Percentiles rank a stretch among this genome's conserved stretches.
These are phyloP conservation scores for Triplophysa bombifrons DNA, from an alignment of 2,797 vertebrate species.

Conservation along the genomic window DNA sequence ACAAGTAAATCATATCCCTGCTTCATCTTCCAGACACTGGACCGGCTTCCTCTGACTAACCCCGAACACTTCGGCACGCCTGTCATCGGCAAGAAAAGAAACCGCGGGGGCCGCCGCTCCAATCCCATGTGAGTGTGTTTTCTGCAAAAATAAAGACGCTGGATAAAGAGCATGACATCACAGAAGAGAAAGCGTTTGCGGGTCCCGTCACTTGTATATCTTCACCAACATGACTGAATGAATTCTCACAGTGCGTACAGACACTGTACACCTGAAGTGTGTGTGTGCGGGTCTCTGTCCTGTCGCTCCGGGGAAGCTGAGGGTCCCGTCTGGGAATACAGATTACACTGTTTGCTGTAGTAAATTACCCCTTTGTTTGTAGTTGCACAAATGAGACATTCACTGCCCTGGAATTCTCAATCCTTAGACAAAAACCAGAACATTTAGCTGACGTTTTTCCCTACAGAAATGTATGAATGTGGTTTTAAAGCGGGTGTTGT, in stretches of 20 bases:
- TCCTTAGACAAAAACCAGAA: constrained; percentile 60
- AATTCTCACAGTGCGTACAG: background rate
- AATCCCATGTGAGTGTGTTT: constrained; percentile 70
- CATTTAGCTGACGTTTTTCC: constrained; percentile 66
- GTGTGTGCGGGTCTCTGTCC: constrained; percentile 49
- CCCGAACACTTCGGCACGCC: constrained; percentile 85
- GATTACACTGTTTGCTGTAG: constrained; percentile 48
- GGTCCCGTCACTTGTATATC: too few relatives aligned
- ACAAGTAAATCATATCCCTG: background rate
- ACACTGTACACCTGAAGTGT: constrained; percentile 48
- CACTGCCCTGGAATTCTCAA: constrained; percentile 59
- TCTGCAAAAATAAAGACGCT: background rate
- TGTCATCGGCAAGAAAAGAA: constrained; percentile 83
- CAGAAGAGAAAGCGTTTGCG: background rate
- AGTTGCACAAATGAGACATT: constrained; percentile 57
- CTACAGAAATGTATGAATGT: background rate
- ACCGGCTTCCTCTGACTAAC: constrained; percentile 83
- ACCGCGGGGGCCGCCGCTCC: constrained; percentile 76
- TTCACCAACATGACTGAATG: too few relatives aligned
- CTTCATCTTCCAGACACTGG: constrained; percentile 73
- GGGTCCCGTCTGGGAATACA: constrained; percentile 56
- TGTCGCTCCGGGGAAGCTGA: constrained; percentile 55
- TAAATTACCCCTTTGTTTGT: constrained; percentile 54
- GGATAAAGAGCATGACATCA: background rate
- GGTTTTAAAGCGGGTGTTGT: background rate